phyloP scores from a whole-genome alignment of 2,113 vertebrate species.

The Saiga tatarica region DNA sequence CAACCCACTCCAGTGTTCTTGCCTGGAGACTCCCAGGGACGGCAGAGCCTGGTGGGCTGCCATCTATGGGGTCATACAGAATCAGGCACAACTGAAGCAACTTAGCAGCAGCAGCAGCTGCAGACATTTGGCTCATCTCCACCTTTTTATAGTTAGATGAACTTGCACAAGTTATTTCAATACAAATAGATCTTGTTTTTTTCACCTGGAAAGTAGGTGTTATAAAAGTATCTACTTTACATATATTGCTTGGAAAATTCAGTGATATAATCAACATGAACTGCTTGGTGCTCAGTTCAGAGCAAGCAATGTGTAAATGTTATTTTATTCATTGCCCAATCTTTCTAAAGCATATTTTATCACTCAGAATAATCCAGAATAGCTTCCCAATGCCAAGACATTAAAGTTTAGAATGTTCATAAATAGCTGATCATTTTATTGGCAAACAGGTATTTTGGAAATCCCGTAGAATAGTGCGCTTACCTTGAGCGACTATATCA shows the following conservation, averaged over 20 bases:
- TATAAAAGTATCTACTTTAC: not conserved
- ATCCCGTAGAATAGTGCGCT: not conserved
- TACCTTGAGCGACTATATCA: not conserved
- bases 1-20: too few species aligned
- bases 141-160: not conserved
- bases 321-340: not conserved
- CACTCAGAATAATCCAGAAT: not conserved
- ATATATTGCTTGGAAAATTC: not conserved
- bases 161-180: not conserved
- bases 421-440: not conserved
- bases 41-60: too few species aligned
- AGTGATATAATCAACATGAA: not conserved
- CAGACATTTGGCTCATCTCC: not conserved
- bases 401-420: not conserved
- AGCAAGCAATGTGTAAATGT: not conserved
- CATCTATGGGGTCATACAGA: too few species aligned
- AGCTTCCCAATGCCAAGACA: not conserved
- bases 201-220: not conserved
- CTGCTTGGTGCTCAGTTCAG: not conserved
- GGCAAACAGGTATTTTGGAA: not conserved
- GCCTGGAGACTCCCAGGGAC: too few species aligned
- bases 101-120: too few species aligned
- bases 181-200: not conserved
- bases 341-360: not conserved
- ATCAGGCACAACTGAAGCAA: accelerated